phyloP scores from a whole-genome alignment of 2,797 vertebrate genomes.

The Chaenodraco wilsoni region DNA sequence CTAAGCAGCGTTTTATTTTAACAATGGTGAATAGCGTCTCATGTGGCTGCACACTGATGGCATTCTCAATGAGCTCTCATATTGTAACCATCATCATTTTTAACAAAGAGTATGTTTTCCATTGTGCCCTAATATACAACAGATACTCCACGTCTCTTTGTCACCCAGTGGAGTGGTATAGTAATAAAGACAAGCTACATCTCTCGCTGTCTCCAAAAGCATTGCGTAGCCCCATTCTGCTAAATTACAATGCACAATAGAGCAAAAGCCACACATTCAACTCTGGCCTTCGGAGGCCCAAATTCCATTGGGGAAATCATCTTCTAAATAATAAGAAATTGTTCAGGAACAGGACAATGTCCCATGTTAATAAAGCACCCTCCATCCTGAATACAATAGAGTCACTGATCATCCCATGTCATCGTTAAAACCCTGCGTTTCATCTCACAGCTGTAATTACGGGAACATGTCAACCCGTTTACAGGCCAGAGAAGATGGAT shows the following conservation, averaged over 20 bases:
- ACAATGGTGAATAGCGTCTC: conserved; percentile 66
- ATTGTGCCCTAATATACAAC: conserved; percentile 54
- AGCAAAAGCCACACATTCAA: conserved; percentile 21
- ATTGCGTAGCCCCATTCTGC: conserved; percentile 38
- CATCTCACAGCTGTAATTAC: conserved; percentile 76
- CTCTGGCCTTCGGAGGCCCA: conserved; percentile 12
- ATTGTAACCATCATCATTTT: conserved; percentile 49
- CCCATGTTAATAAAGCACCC: conserved; percentile 59
- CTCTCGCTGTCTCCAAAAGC: conserved; percentile 8
- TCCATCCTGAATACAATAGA: conserved; percentile 56
- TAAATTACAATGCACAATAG: conserved; percentile 56
- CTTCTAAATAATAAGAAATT: conserved; percentile 55
- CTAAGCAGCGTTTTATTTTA: conserved; percentile 53
- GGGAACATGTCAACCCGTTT: conserved; percentile 73
- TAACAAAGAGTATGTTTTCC: conserved; percentile 59
- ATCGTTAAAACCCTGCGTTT: conserved; percentile 70
- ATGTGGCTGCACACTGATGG: conserved; percentile 53
- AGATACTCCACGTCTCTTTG: conserved; percentile 39
- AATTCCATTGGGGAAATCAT: conserved; percentile 60
- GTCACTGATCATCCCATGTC: conserved; percentile 73
- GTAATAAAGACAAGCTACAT: conserved; percentile 40
- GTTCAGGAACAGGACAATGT: conserved; percentile 51
- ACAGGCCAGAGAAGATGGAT: conserved; percentile 73
- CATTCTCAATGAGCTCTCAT: conserved; percentile 52
- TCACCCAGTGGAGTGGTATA: conserved; percentile 35